phyloP scores from a whole-genome alignment of 2,888 invertebrate genomes.

The Elegia similella region DNA sequence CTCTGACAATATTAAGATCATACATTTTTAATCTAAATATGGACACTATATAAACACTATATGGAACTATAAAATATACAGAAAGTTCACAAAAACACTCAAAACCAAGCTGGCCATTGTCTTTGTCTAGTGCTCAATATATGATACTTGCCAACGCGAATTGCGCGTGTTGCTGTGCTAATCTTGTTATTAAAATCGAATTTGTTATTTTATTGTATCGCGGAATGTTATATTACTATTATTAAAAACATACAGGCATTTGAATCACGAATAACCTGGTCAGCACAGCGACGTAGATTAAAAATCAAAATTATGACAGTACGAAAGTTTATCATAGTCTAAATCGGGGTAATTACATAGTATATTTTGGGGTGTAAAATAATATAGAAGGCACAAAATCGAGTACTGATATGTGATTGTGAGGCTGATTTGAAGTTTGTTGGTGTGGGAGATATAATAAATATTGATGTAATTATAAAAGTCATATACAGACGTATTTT shows the following conservation, averaged over 20 bases:
- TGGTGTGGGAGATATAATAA: no score
- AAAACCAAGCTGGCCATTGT: no score
- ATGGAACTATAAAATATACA: no score
- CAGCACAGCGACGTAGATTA: slow-evolving; percentile 7
- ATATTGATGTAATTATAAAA: no score
- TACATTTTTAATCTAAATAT: no score
- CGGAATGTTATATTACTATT: slow-evolving; percentile 8
- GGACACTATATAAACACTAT: no score
- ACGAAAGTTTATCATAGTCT: slow-evolving; percentile 6
- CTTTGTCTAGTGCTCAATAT: no score
- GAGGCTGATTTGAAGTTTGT: neutral
- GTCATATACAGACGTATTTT: no score
- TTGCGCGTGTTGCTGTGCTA: neutral
- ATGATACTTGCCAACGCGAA: no score
- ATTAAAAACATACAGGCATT: neutral
- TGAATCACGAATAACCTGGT: neutral
- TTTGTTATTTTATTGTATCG: neutral
- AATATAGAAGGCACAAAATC: slow-evolving; percentile 6
- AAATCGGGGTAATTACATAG: slow-evolving; percentile 5
- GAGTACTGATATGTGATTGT: neutral
- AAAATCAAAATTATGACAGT: slow-evolving; percentile 12
- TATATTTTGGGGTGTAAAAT: slow-evolving; percentile 4
- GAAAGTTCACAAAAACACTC: no score
- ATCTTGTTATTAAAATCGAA: slow-evolving; percentile 9
- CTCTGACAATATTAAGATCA: no score